Percentiles rank a stretch among this genome's conserved stretches.
phyloP scores from a whole-genome alignment of 1,140 invertebrate species.

The Drosophila pruinosa region DNA sequence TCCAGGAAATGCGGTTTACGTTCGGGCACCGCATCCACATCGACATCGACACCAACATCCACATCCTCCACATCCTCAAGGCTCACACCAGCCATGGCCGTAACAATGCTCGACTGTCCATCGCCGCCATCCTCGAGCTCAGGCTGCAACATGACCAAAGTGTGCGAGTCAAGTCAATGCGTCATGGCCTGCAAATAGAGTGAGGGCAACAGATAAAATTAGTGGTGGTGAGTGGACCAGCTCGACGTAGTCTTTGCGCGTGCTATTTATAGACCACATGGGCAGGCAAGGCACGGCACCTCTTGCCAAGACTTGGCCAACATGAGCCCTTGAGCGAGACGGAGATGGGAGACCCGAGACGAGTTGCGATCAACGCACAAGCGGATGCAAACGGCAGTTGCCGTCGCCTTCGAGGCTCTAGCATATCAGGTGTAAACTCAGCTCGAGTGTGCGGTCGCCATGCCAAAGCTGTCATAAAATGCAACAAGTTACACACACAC shows the following conservation, averaged over 20 bases:
- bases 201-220: slow-evolving; percentile 25
- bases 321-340: slow-evolving; percentile 26
- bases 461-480: slow-evolving; percentile 9
- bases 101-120: slow-evolving; percentile 13
- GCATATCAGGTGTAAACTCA: slow-evolving; percentile 34
- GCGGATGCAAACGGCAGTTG: neutral
- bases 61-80: slow-evolving; percentile 60
- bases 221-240: slow-evolving; percentile 22
- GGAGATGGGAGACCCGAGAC: neutral
- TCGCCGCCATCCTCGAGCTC: slow-evolving; percentile 5
- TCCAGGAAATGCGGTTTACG: slow-evolving; percentile 85
- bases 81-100: slow-evolving; percentile 21
- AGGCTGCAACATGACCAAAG: slow-evolving; percentile 57
- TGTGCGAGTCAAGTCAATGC: slow-evolving; percentile 38
- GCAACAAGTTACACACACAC: neutral
- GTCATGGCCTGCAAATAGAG: slow-evolving; percentile 56
- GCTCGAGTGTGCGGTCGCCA: slow-evolving; percentile 8
- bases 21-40: slow-evolving; percentile 73
- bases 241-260: slow-evolving; percentile 8
- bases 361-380: neutral
- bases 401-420: neutral
- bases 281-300: neutral
- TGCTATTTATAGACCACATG: slow-evolving; percentile 18
- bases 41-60: slow-evolving; percentile 64
- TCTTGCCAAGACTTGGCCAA: slow-evolving; percentile 27